Evolutionary conservation across 2,797 vertebrate genomes (phyloP), one percentile per base, ranked within the genome.

Genomic region (Novumbra hubbsi): DNA sequence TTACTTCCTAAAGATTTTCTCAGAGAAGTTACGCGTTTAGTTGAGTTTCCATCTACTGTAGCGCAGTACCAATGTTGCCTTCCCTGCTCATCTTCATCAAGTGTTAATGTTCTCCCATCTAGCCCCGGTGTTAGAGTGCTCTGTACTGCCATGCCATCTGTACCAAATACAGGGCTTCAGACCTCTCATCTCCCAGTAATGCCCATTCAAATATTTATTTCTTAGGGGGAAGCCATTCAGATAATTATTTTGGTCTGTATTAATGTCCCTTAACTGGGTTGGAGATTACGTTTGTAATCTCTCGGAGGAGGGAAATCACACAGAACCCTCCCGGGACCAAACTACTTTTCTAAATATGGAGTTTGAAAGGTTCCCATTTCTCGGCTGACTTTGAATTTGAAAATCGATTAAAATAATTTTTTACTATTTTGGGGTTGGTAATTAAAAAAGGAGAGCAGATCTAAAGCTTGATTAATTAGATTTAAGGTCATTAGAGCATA

Each of bases 381-480:
- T 79, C 66, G 76, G 8, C 57, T 57, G 68, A 41, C 80, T 87
- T 83, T 84, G 80, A 86, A 82, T 87, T 83, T 80, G 74, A 86
- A 80, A 84, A 83, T 82, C 69, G 73, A 86, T 86, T 83, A 76
- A 80, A 78, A 80, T 85, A 27, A 80, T 72, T 67, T 80, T 80
- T 82, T 73, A 71, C 63, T 70, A 76, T 80, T 80, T 78, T 74
- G 72, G 72, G 74, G 34, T 32, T 80, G 75, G 77, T 81, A 82
- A 82, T 87, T 81, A 84, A 85, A 80, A 77, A 69, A 34, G 14
- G 0, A 7, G 71, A 71, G 73, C 12, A 32, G 73, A 68, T 48
- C 55, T 50, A 65, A 72, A 78, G 79, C 24, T 30, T 68, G 72
- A 68, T 81, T 85, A 81, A 87, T 87, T 84, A 80, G 76, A 83